phyloP scores from a whole-genome alignment of 2,113 vertebrate genomes.

The Verasper variegatus region DNA sequence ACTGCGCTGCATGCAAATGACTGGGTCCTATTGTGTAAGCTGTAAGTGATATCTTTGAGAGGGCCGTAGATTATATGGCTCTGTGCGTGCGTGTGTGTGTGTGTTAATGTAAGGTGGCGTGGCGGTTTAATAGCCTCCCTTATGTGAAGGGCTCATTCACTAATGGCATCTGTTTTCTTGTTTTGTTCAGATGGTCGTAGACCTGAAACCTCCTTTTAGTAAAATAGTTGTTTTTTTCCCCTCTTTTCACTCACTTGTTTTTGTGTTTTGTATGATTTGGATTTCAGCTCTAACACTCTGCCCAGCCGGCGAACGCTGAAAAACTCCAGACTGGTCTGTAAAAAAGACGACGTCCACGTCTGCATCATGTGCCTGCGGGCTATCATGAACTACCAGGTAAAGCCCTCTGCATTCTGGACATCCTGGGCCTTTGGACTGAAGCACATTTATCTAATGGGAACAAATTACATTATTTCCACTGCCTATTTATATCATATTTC shows the following conservation, averaged over 20 bases:
- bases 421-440: too few relatives aligned
- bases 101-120: slow-evolving; percentile 50
- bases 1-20: slow-evolving; percentile 70
- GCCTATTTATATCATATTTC: slow-evolving; percentile 24
- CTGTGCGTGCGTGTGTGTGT: slow-evolving; percentile 62
- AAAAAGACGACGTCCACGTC: slow-evolving; percentile 97
- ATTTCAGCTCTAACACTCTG: slow-evolving; percentile 89
- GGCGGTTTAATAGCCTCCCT: slow-evolving; percentile 61
- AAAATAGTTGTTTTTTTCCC: background rate
- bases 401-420: background rate
- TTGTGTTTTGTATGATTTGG: background rate
- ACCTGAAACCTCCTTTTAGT: background rate
- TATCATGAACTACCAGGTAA: slow-evolving; percentile 99
- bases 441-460: slow-evolving; percentile 32
- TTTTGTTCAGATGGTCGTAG: background rate
- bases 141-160: slow-evolving; percentile 34
- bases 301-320: slow-evolving; percentile 93
- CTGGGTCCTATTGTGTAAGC: slow-evolving; percentile 45
- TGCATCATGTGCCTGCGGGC: slow-evolving; percentile 97
- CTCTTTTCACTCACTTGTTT: background rate
- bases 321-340: slow-evolving; percentile 94
- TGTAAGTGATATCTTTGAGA: slow-evolving; percentile 64
- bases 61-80: slow-evolving; percentile 60
- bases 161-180: slow-evolving; percentile 60
- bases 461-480: background rate